Evolutionary conservation across 2,113 vertebrate genomes (phyloP).

Genomic region (Micronisus gabar): DNA sequence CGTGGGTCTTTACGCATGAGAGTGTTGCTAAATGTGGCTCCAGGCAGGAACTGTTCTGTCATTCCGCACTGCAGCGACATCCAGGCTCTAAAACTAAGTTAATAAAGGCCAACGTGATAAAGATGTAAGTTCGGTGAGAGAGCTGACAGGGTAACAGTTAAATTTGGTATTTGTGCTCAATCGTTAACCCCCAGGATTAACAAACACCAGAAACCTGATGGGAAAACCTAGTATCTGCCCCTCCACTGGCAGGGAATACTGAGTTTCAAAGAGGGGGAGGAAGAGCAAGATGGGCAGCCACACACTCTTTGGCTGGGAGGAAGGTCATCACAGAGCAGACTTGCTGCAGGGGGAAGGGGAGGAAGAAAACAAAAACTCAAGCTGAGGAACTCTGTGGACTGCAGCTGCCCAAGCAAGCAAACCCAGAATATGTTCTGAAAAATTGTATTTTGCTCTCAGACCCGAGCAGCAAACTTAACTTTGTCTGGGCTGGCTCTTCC

Average conservation of each 20-base stretch:
- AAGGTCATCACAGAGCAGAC: background rate
- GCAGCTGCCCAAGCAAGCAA: background rate
- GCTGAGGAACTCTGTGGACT: background rate
- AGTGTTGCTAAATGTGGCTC: background rate
- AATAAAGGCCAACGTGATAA: background rate
- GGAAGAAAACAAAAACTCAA: background rate
- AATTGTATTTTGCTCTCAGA: background rate
- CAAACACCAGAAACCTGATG: background rate
- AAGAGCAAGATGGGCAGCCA: background rate
- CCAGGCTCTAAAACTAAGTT: background rate
- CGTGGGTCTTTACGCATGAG: fast-evolving
- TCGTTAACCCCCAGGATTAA: background rate
- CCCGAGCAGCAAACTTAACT: background rate
- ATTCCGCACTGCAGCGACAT: background rate
- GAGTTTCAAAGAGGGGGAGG: background rate
- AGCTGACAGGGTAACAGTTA: background rate
- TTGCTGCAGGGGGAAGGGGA: background rate
- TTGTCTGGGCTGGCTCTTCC: background rate
- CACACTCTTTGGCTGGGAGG: background rate
- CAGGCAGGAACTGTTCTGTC: background rate
- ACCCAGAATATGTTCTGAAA: background rate
- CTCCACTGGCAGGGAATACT: background rate
- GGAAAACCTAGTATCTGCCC: background rate
- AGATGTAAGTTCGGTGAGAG: background rate
- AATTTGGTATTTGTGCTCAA: background rate